Evolutionary conservation across 2,888 invertebrate genomes (phyloP), one percentile per base, ranked within the genome.

Genomic region (Abrostola triplasia): DNA sequence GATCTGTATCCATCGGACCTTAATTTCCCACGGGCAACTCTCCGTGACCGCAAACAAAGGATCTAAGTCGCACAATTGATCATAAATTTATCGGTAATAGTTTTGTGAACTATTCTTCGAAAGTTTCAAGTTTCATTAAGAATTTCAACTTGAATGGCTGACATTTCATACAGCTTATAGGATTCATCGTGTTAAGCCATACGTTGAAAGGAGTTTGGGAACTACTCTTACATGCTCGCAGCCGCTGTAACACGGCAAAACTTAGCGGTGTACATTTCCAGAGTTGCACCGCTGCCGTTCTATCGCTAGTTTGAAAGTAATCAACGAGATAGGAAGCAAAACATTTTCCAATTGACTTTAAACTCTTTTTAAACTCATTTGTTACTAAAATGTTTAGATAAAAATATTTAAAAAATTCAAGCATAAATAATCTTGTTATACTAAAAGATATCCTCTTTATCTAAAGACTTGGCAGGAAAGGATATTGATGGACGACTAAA

Each of bases 11-110:
- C 81, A 84, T 86, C 80, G 79, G 73, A 76, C 75, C 83, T 80
- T 88, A 89, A 91, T 92, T 92, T 91, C 90, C 91, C 91, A 72
- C 66, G 91, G 86, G 91, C 65, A 71, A 52, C 59, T 66, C 80
- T 79, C 77, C 81, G 84, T 84, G 88, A 85, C 88, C 89, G 81
- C 88, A 88, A 90, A 90, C 87, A 86, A 85, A 82, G 80, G 75
- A 73, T 75, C 73, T 68, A 80, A 84, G 73, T 83, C 76, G 77
- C 80, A 77, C 70, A 79, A 80, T 84, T 81, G 84, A 84, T 86
- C 80, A 81, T 81, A 82, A 86, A 86, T 87, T 84, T 77, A 75
- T 69, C 49, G 41, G 65, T 59, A 72, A 80, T 70, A 64, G 62
- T 77, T 70, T 59, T 53, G 47, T 49, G 61, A 69, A 76, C 64